phyloP scores from a whole-genome alignment of 2,113 vertebrate species.

The Corythoichthys intestinalis region DNA sequence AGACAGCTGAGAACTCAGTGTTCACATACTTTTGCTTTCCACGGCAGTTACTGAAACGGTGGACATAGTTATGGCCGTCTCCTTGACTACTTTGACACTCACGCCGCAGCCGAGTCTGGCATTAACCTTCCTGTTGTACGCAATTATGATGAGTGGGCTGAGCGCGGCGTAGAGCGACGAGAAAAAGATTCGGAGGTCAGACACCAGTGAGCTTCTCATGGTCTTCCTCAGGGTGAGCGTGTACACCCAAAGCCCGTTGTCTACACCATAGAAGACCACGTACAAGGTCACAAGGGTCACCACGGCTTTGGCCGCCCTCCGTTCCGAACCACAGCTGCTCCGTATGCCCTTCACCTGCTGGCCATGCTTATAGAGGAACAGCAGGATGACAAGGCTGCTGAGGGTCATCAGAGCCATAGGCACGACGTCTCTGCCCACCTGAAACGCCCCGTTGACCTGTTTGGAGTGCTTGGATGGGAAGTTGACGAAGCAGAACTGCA shows the following conservation, averaged over 20 bases:
- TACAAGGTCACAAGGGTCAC: constrained; percentile 67
- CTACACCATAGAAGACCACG: constrained; percentile 67
- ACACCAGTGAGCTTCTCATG: constrained; percentile 60
- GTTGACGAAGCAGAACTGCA: constrained; percentile 63
- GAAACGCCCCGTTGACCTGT: constrained; percentile 55
- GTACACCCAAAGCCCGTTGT: constrained; percentile 75
- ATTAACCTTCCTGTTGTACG: constrained; percentile 71
- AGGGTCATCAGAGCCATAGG: constrained; percentile 70
- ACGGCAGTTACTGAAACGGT: not conserved
- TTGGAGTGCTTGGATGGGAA: constrained; percentile 60
- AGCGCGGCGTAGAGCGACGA: constrained; percentile 68
- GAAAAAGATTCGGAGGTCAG: constrained; percentile 73
- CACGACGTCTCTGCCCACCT: constrained; percentile 68
- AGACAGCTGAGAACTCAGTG: too few species aligned
- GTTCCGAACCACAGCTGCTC: constrained; percentile 34
- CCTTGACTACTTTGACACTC: constrained; percentile 27
- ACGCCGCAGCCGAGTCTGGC: constrained; percentile 44
- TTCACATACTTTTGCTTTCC: too few species aligned
- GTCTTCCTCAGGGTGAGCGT: constrained; percentile 64
- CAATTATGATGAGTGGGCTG: constrained; percentile 71
- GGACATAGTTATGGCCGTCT: constrained; percentile 25
- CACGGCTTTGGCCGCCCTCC: constrained; percentile 65
- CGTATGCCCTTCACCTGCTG: constrained; percentile 58
- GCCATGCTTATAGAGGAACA: constrained; percentile 70
- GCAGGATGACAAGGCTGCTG: constrained; percentile 66